Conservation (phyloP, 2,113 vertebrate genomes). For the Fulmarus glacialis region DNA sequence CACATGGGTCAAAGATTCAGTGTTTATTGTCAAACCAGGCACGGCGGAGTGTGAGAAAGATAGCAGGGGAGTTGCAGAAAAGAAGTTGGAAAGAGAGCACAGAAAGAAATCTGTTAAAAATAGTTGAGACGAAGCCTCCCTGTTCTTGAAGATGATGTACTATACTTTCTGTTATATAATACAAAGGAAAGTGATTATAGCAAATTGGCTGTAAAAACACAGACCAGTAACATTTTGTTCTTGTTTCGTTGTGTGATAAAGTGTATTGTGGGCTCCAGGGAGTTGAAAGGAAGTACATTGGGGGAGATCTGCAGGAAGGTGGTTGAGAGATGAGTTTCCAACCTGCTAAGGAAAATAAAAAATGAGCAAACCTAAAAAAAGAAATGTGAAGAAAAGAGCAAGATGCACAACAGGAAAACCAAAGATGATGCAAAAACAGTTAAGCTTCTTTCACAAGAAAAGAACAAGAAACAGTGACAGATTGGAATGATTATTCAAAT, state of each 20-base stretch:
- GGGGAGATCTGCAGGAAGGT: neutral
- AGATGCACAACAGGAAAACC: neutral
- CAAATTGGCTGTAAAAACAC: conserved; percentile 45
- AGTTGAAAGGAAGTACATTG: conserved; percentile 8
- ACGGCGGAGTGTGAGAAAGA: neutral
- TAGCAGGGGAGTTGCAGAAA: neutral
- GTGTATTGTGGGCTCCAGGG: neutral
- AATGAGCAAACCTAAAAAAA: conserved; percentile 13
- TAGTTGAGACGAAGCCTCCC: neutral
- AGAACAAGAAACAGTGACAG: neutral
- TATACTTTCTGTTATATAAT: conserved; percentile 45
- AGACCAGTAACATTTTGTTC: conserved; percentile 59
- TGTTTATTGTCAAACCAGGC: neutral
- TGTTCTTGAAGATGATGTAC: conserved; percentile 45
- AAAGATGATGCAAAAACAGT: neutral
- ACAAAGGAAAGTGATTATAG: conserved; percentile 56
- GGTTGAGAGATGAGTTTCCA: neutral
- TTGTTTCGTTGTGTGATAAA: conserved; percentile 23
- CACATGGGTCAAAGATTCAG: neutral
- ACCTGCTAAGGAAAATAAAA: conserved; percentile 1
- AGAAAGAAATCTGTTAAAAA: conserved; percentile 41
- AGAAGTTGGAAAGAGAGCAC: neutral
- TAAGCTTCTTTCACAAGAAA: conserved; percentile 7
- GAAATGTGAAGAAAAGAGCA: neutral
- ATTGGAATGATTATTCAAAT: conserved; percentile 9